Evolutionary conservation across 2,888 invertebrate species (phyloP), one percentile per base, ranked within the genome.

Genomic region (Amaurobius ferox): DNA sequence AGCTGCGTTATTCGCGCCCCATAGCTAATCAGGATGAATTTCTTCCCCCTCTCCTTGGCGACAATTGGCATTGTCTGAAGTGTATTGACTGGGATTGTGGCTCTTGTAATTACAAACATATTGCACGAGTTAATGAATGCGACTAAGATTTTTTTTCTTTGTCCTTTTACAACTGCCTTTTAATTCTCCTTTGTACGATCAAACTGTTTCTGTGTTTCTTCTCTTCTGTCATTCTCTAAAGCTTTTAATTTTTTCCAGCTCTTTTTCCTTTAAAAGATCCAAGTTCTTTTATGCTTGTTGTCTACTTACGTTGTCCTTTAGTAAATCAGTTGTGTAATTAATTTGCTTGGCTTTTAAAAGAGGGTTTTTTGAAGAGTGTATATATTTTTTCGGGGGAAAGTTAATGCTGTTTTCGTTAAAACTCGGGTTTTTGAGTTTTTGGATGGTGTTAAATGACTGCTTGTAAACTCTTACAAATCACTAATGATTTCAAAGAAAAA

Each of bases 241-340:
- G 76, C 62, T 81, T 85, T 72, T 85, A 29, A 67, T 76, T 76
- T 73, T 70, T 70, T 70, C 16, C 68, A 13, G 5, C 23, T 66
- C 30, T 66, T 40, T 76, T 62, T 76, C 19, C 35, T 30, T 55
- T 35, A 35, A 68, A 40, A 40, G 16, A 40, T 40, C 39, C 44
- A 77, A 77, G 77, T 78, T 77, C 83, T 77, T 85, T 76, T 85
- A 71, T 85, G 83, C 77, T 85, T 77, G 77, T 85, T 85, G 77
- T 85, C 77, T 85, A 85, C 66, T 85, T 72, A 72, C 72, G 72
- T 71, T 85, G 83, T 85, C 77, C 70, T 83, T 76, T 71, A 85
- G 77, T 85, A 85, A 85, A 85, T 85, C 77, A 85, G 83, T 77
- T 85, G 83, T 85, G 83, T 85, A 85, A 85, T 85, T 85, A 85